phyloP scores from a whole-genome alignment of 2,113 vertebrate genomes.

The Urocolius indicus region DNA sequence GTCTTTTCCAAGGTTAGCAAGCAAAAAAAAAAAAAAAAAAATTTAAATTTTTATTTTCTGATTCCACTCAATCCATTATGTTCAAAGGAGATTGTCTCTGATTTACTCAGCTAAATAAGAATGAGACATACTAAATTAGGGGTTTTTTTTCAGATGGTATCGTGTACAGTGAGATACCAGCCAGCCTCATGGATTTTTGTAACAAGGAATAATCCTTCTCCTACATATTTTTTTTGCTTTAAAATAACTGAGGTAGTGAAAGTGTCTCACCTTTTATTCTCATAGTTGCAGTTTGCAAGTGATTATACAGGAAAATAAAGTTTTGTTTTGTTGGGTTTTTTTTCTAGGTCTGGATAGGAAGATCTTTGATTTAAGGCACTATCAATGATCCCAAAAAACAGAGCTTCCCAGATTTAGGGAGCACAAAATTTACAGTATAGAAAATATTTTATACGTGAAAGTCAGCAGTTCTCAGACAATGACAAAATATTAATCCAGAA shows the following conservation, averaged over 20 bases:
- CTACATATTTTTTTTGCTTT: not conserved
- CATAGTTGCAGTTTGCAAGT: not conserved
- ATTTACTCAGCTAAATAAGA: not conserved
- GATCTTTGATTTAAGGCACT: not conserved
- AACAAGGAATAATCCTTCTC: not conserved
- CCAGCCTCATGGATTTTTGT: not conserved
- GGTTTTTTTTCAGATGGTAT: not conserved
- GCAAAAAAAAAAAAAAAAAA: not conserved
- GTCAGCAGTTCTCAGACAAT: constrained; percentile 11
- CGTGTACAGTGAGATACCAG: not conserved
- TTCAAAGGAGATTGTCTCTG: not conserved
- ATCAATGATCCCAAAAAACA: not conserved
- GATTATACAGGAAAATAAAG: not conserved
- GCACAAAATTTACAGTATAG: not conserved
- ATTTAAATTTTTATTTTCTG: not conserved
- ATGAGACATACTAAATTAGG: not conserved
- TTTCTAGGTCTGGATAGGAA: not conserved
- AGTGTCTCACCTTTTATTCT: not conserved
- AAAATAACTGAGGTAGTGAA: not conserved
- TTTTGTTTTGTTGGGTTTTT: rapidly evolving
- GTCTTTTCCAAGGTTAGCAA: not conserved
- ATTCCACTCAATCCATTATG: not conserved
- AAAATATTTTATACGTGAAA: not conserved
- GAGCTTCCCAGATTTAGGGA: not conserved
- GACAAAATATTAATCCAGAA: not conserved